Evolutionary conservation across 2,113 vertebrate species (phyloP), one percentile per base, ranked within the genome.

Genomic region (Copsychus sechellarum): DNA sequence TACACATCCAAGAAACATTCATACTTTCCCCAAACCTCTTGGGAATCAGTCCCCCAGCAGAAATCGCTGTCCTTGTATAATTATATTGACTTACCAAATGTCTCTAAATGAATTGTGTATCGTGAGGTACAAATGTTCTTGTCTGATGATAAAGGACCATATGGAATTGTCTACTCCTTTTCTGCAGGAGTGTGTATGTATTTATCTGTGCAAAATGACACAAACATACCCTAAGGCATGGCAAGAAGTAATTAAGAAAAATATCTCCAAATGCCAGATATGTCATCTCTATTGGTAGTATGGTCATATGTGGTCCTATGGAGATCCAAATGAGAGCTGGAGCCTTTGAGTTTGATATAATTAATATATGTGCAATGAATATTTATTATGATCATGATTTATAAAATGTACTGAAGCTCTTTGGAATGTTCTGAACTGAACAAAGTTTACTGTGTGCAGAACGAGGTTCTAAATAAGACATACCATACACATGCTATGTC

Each of bases 341-440:
- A 83, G 56, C 15, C 57, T 88, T 88, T 82, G 45, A 72, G 12
- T 58, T 90, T 83, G 21, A 83, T 86, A 28, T 50, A 74, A 34
- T 28, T 50, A 74, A 34, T 28, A 48, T 22, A 66, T 58, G 26
- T 81, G 29, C 76, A 88, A 78, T 83, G 12, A 88, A 83, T 94
- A 88, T 86, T 90, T 93, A 51, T 92, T 90, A 62, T 42, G 12
- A 81, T 36, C 12, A 12, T 66, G 26, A 66, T 93, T 92, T 92
- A 85, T 88, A 90, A 95, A 92, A 83, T 51, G 24, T 64, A 60
- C 47, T 77, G 67, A 92, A 11, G 20, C n/a, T 88, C 38, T 92
- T 83, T 86, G 82, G 60, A 90, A 92, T 90, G 54, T 88, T 73
- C 42, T 70, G 42, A 74, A 87, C 51, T 87, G 65, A 85, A 93